phyloP scores from a whole-genome alignment of 2,888 invertebrate species.

The Leptogaster cylindrica region DNA sequence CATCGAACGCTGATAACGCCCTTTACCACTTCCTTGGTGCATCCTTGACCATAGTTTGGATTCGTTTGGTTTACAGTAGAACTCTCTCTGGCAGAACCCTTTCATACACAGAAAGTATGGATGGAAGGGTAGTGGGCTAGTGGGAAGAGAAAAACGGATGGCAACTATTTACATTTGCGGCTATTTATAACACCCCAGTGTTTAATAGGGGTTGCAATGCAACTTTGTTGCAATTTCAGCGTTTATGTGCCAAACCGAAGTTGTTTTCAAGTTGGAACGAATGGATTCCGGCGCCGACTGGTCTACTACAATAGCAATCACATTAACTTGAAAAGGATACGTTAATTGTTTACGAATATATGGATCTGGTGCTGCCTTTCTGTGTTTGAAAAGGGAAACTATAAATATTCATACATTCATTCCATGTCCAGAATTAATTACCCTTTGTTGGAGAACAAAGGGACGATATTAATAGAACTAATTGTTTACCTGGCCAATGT shows the following conservation, averaged over 20 bases:
- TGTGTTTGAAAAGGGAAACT: no score
- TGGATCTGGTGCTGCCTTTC: slow-evolving; percentile 5
- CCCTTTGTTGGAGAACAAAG: no score
- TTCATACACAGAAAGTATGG: no score
- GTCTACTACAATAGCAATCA: slow-evolving; percentile 19
- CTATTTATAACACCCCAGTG: slow-evolving; percentile 18
- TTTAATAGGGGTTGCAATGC: slow-evolving; percentile 22
- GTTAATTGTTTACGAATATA: slow-evolving; percentile 33
- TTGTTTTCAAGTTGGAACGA: slow-evolving; percentile 35
- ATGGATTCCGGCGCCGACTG: background rate
- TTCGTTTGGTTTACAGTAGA: background rate
- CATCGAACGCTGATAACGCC: no score
- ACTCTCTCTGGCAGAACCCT: no score
- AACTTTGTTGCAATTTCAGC: slow-evolving; percentile 35
- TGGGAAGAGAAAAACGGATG: no score
- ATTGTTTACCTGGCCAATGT: no score
- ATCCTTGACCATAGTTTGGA: slow-evolving; percentile 16
- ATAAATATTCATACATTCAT: no score
- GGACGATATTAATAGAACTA: no score
- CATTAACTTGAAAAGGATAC: slow-evolving; percentile 32
- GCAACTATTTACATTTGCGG: slow-evolving; percentile 30
- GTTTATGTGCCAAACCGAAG: slow-evolving; percentile 34
- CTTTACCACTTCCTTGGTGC: background rate
- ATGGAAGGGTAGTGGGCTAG: no score
- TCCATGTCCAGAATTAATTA: no score